Percentiles rank a stretch among this genome's conserved stretches.
phyloP scores from a whole-genome alignment of 2,888 invertebrate genomes.

The Geophilus truncorum region DNA sequence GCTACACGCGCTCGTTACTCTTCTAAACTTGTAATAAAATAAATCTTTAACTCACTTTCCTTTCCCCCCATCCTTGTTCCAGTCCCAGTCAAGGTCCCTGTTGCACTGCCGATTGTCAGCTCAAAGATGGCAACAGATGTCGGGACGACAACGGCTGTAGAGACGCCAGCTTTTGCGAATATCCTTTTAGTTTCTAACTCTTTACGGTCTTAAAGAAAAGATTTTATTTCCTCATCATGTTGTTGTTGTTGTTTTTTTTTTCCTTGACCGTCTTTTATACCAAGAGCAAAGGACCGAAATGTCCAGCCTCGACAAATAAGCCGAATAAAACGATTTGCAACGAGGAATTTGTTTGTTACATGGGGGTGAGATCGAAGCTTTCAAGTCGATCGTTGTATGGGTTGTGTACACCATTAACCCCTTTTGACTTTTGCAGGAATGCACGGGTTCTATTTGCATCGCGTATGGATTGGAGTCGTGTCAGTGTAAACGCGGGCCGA shows the following conservation, averaged over 20 bases:
- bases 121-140: constrained; percentile 82
- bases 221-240: not conserved
- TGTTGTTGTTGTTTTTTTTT: not conserved
- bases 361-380: constrained; percentile 68
- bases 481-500: constrained; percentile 75
- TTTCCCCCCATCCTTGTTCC: not conserved
- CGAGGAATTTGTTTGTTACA: constrained; percentile 93
- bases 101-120: constrained; percentile 79
- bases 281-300: constrained; percentile 71
- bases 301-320: constrained; percentile 87
- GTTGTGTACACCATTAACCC: not conserved
- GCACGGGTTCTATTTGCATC: constrained; percentile 95
- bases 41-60: not conserved
- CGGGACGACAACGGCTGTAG: constrained; percentile 90
- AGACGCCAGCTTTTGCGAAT: constrained; percentile 83
- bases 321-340: constrained; percentile 94
- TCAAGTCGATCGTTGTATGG: not conserved
- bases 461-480: constrained; percentile 95
- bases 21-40: not conserved
- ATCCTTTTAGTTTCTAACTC: constrained; percentile 38
- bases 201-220: not conserved
- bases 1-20: not conserved
- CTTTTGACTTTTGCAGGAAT: constrained; percentile 61
- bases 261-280: constrained; percentile 30
- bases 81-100: constrained; percentile 73